Evolutionary conservation across 2,888 invertebrate genomes (phyloP).

Genomic region (Coelogynopora nodosa): DNA sequence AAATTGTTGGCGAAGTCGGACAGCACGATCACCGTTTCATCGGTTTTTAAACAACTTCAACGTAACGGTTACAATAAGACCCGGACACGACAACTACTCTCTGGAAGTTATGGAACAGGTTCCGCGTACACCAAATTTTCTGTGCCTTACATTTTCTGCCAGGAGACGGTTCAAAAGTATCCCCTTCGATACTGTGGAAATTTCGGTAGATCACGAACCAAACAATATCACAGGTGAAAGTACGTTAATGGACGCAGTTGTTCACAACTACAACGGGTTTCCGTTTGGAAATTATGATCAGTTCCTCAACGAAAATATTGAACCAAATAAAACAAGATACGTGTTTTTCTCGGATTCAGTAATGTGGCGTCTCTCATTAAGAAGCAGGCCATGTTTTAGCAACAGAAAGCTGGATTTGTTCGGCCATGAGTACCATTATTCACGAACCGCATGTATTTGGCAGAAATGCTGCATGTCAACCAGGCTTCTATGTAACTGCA

Average conservation of each 20-base stretch:
- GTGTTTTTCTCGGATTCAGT: constrained; percentile 35
- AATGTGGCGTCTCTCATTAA: background rate
- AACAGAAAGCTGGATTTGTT: constrained; percentile 14
- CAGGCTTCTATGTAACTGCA: background rate
- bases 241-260: background rate
- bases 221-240: background rate
- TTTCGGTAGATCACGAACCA: background rate
- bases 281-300: constrained; percentile 34
- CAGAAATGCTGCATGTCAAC: background rate
- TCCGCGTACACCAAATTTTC: constrained; percentile 31
- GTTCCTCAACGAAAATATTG: constrained; percentile 8
- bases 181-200: background rate
- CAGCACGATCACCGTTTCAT: constrained; percentile 36
- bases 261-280: constrained; percentile 6
- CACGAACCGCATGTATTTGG: constrained; percentile 24
- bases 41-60: constrained; percentile 9
- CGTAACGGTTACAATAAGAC: constrained; percentile 10
- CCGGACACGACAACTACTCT: background rate
- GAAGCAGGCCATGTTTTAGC: background rate
- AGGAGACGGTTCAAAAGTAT: background rate
- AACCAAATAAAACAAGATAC: background rate
- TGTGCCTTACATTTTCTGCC: constrained; percentile 16
- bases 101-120: constrained; percentile 35
- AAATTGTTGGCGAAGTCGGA: background rate
- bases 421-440: constrained; percentile 11